phyloP scores from a whole-genome alignment of 2,113 vertebrate species.

The Porphyrio hochstetteri region DNA sequence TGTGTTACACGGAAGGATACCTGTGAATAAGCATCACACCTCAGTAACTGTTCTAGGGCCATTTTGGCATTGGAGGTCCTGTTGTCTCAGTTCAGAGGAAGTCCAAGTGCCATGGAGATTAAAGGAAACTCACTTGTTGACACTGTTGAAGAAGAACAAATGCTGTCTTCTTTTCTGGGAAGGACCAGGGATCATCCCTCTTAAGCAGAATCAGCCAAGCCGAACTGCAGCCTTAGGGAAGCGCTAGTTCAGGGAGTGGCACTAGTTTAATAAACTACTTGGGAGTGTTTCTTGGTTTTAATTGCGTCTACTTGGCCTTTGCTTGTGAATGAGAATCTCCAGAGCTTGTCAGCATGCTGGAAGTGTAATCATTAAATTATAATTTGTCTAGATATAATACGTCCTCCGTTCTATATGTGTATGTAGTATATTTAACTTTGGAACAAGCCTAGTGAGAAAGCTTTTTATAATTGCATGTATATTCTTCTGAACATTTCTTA shows the following conservation, averaged over 20 bases:
- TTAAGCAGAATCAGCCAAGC: background rate
- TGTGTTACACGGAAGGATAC: background rate
- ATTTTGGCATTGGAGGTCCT: background rate
- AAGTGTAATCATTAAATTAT: background rate
- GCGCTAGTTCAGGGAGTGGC: background rate
- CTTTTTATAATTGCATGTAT: background rate
- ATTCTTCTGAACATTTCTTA: background rate
- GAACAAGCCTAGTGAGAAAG: background rate
- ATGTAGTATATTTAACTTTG: background rate
- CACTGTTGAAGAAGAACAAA: background rate
- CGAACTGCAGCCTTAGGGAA: background rate
- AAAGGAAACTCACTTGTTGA: background rate
- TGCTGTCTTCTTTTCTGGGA: background rate
- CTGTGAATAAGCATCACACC: background rate
- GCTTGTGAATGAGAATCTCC: background rate
- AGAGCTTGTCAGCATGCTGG: constrained; percentile 9
- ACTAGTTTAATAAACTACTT: background rate
- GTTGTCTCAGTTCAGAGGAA: background rate
- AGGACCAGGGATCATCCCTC: background rate
- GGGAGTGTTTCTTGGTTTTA: background rate
- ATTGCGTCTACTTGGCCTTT: background rate
- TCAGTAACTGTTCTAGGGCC: background rate
- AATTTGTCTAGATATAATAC: background rate
- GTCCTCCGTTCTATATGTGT: background rate
- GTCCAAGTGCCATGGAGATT: background rate